Base-by-base conservation (phyloP, 2,113 vertebrate genomes). In the Calypte anna region DNA sequence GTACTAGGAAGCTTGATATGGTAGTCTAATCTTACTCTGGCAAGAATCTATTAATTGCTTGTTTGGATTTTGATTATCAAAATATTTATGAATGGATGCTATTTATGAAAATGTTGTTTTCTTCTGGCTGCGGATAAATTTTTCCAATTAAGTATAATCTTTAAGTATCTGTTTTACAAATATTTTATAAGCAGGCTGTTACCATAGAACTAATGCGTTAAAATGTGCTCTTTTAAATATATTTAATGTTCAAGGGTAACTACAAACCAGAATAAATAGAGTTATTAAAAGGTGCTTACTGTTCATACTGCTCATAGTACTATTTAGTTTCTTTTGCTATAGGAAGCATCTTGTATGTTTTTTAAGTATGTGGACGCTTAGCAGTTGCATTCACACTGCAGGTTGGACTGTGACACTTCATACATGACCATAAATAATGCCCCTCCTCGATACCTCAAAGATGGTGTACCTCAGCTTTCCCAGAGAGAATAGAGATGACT, bases 371-470 rank as follows among this genome's bases (percentile, higher is more conserved):
- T 91, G 93, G 91, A 89, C 94, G 89, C 93, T 97, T 86, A 86
- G 94, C 94, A 85, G 59, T 96, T 95, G 93, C 95, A 97, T 97
- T 96, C 94, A 95, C 93, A 83, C 96, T 96, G 94, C 94, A 93
- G 87, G 66, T 87, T 94, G 92, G 94, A 92, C 87, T 91, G 86
- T 82, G 88, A 96, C 96, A 97, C 94, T 96, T 96, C 93, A 95
- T 95, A 96, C 96, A 93, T 94, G 85, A 90, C 93, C 91, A 94
- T 95, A 96, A 96, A 89, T 95, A 67, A 67, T 88, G 92, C 82
- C 91, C 91, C 77, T 90, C 75, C 76, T 96, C 28, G 1, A 25
- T 85, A 82, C 17, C 78, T 79, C 69, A 38, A 23, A 93, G 91
- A 95, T 93, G 75, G 70, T 66, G 23, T 89, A 62, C 64, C 53